These are phyloP conservation scores for Cheilosia vulpina DNA, from an alignment of 2,888 invertebrate genomes.

Conservation along the genomic window DNA sequence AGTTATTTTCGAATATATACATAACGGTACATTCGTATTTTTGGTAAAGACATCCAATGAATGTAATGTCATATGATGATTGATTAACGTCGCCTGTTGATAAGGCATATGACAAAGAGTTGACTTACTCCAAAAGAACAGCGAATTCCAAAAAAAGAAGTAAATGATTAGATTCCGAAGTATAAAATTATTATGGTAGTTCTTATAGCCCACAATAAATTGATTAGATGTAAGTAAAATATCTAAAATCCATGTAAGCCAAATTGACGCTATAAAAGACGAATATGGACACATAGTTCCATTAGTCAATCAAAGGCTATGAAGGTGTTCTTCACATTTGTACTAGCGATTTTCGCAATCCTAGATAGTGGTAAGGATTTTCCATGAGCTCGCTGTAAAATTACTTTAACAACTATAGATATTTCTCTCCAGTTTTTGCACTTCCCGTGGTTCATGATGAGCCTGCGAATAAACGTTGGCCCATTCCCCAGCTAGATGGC, in stretches of 20 bases:
- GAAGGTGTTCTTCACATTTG: constrained; percentile 2
- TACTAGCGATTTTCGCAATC: neutral
- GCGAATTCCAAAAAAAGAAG: neutral
- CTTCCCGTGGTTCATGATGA: neutral
- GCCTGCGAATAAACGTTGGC: constrained; percentile 22
- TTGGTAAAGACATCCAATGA: too few species aligned
- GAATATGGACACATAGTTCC: neutral
- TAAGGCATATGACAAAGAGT: too few species aligned
- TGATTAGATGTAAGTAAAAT: constrained; percentile 15
- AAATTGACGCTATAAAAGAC: constrained; percentile 20
- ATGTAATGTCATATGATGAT: neutral
- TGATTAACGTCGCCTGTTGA: neutral
- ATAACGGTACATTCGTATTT: too few species aligned
- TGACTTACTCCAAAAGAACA: neutral
- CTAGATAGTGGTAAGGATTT: constrained; percentile 15
- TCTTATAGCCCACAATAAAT: neutral
- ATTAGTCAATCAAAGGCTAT: constrained; percentile 1
- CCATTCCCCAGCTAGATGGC: constrained; percentile 48
- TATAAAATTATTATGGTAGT: neutral
- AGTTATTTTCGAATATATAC: too few species aligned
- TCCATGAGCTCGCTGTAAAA: neutral
- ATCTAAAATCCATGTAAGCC: neutral
- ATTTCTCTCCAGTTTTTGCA: constrained; percentile 11
- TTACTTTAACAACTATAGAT: too few species aligned
- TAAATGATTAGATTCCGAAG: constrained; percentile 12